phyloP scores from a whole-genome alignment of 2,888 invertebrate genomes.

The Gandaritis pyraliata region DNA sequence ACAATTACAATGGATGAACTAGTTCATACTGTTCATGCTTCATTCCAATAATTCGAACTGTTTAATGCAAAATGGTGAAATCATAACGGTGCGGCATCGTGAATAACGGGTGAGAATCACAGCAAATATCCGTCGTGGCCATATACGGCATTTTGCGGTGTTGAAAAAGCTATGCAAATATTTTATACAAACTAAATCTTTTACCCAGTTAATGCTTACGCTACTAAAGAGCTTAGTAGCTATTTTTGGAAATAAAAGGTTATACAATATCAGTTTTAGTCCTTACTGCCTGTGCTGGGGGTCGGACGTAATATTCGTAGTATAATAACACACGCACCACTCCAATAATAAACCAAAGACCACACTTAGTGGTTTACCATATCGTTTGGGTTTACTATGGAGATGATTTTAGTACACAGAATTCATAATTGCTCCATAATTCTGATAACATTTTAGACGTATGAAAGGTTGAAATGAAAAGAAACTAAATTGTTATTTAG shows the following conservation, averaged over 20 bases:
- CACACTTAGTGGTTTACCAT: constrained; percentile 42
- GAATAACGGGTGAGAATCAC: constrained; percentile 19
- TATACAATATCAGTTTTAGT: not conserved
- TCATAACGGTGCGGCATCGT: constrained; percentile 28
- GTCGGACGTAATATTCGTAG: constrained; percentile 36
- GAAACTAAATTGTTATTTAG: not conserved
- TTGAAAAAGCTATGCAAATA: constrained; percentile 26
- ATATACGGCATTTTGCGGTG: constrained; percentile 43
- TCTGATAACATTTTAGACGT: not conserved
- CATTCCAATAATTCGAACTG: constrained; percentile 33
- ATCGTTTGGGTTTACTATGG: not conserved
- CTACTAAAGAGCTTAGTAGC: too few relatives aligned
- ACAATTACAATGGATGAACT: constrained; percentile 32
- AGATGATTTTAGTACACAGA: constrained; percentile 4
- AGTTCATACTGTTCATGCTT: constrained; percentile 35
- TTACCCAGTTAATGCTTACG: too few relatives aligned
- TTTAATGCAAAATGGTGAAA: constrained; percentile 24
- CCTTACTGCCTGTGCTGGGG: constrained; percentile 44
- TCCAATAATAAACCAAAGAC: constrained; percentile 49
- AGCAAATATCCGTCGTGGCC: constrained; percentile 28
- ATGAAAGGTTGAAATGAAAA: not conserved
- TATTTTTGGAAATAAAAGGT: too few relatives aligned
- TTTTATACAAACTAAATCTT: constrained; percentile 24
- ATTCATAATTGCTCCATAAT: not conserved
- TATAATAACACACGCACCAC: constrained; percentile 34